Evolutionary conservation across 2,113 vertebrate genomes (phyloP).

Genomic region (Colaptes auratus): DNA sequence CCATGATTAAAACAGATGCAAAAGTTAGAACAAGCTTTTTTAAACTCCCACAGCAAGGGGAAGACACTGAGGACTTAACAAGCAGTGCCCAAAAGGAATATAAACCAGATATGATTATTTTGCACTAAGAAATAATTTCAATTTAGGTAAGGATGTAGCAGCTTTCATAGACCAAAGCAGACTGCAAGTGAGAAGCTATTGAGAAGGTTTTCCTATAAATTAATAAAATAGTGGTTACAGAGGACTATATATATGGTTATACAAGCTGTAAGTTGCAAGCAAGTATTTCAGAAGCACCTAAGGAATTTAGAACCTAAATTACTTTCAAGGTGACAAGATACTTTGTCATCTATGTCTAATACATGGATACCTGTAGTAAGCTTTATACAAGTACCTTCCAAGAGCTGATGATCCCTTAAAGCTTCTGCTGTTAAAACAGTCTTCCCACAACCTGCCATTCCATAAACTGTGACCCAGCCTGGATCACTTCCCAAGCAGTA

Average conservation of each 20-base stretch:
- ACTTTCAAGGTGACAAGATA: background rate
- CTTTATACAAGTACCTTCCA: slow-evolving; percentile 79
- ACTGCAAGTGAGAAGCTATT: background rate
- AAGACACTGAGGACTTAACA: background rate
- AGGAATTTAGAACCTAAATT: background rate
- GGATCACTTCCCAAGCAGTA: slow-evolving; percentile 75
- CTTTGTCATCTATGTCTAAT: background rate
- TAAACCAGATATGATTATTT: background rate
- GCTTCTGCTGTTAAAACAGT: slow-evolving; percentile 94
- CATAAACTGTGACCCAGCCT: slow-evolving; percentile 92
- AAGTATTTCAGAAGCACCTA: background rate
- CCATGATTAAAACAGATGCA: background rate
- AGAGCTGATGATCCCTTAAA: slow-evolving; percentile 83
- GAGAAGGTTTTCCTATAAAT: background rate
- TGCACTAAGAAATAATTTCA: background rate
- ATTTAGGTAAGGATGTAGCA: background rate
- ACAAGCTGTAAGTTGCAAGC: background rate
- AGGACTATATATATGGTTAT: background rate
- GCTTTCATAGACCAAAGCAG: background rate
- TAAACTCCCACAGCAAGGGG: background rate
- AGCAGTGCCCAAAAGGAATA: background rate
- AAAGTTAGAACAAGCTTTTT: background rate
- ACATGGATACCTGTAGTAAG: rapidly evolving
- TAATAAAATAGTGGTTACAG: background rate
- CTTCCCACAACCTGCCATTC: slow-evolving; percentile 98